phyloP scores from a whole-genome alignment of 2,888 invertebrate species.

The Trachelus stipa region DNA sequence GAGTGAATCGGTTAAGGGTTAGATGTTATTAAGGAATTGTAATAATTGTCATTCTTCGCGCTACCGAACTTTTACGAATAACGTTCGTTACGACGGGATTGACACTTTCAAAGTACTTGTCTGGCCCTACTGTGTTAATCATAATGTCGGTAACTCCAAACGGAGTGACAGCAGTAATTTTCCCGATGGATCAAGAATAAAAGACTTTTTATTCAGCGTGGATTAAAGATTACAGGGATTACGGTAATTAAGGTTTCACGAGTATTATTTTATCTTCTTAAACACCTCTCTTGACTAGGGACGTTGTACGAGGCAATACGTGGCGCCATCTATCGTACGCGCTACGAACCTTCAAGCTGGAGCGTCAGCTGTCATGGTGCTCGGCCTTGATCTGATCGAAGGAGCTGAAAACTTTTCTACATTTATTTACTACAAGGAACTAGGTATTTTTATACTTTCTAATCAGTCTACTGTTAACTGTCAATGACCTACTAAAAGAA shows the following conservation, averaged over 20 bases:
- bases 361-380: background rate
- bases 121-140: background rate
- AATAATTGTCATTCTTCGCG: background rate
- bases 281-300: background rate
- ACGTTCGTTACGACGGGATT: background rate
- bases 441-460: background rate
- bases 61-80: background rate
- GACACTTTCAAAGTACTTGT: background rate
- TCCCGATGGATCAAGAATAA: background rate
- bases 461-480: background rate
- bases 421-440: background rate
- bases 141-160: background rate
- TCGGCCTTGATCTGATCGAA: background rate
- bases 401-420: background rate
- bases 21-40: background rate
- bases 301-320: background rate
- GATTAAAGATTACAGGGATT: background rate
- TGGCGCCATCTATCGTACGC: background rate
- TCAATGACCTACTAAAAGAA: background rate
- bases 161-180: background rate
- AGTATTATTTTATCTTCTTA: background rate
- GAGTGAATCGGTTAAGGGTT: background rate
- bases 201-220: background rate
- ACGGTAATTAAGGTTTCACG: background rate
- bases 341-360: background rate